A percentile compares a stretch with the other conserved stretches of the same genome.
Conservation (phyloP, 2,113 vertebrate genomes). For the Cyanoramphus novaezelandiae region DNA sequence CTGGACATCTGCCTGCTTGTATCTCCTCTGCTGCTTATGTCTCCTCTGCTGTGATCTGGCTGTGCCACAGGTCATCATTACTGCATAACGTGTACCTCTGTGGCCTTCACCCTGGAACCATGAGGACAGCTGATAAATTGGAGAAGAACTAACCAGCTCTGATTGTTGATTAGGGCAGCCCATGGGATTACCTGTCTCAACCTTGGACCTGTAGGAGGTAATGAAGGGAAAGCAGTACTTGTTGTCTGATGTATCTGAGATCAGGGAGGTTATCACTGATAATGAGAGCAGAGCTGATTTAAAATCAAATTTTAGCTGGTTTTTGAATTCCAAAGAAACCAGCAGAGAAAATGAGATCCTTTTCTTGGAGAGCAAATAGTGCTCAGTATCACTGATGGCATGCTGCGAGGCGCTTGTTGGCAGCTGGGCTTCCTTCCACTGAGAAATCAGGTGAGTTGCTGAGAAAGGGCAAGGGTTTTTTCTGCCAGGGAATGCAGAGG, state of each 20-base stretch:
- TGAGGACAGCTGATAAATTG: neutral
- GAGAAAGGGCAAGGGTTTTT: neutral
- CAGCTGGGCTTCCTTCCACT: neutral
- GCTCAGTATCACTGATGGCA: too few relatives aligned
- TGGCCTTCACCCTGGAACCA: neutral
- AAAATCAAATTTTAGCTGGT: neutral
- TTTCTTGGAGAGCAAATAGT: neutral
- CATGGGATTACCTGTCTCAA: neutral
- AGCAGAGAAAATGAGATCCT: neutral
- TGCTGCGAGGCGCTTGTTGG: neutral
- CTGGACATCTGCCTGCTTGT: too few relatives aligned
- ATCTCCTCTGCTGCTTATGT: neutral
- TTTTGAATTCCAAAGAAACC: neutral
- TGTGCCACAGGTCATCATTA: accelerated
- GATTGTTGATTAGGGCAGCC: neutral
- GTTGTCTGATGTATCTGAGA: neutral
- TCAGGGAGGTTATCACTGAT: neutral
- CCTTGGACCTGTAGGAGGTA: neutral
- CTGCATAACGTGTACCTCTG: accelerated
- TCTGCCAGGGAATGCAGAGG: too few relatives aligned
- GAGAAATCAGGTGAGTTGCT: neutral
- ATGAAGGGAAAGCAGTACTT: neutral
- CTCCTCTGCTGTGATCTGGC: neutral
- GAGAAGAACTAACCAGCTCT: neutral
- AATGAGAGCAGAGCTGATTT: neutral